Evolutionary conservation across 2,113 vertebrate genomes (phyloP).

Genomic region (Colossoma macropomum): DNA sequence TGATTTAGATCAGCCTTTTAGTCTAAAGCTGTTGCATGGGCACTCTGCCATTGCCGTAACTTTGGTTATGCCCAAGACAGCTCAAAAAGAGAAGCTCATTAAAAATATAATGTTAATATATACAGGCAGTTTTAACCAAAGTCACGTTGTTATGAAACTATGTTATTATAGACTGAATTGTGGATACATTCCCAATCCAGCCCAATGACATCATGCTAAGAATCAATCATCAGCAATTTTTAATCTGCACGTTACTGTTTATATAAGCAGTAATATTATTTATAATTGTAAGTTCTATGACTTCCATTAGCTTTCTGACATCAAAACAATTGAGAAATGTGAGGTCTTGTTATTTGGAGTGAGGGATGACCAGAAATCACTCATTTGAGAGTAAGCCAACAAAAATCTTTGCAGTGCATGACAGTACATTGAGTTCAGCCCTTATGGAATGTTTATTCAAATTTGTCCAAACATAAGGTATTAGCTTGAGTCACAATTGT

Average conservation of each 20-base stretch:
- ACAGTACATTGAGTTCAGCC: constrained; percentile 4
- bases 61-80: constrained; percentile 45
- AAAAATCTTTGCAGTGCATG: constrained; percentile 12
- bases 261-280: not conserved
- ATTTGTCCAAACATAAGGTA: not conserved
- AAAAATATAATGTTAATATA: constrained; percentile 1
- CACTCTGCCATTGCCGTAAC: constrained; percentile 26
- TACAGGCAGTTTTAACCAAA: constrained; percentile 46
- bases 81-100: constrained; percentile 15
- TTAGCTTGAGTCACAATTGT: not conserved
- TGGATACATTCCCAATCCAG: constrained; percentile 34
- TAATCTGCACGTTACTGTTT: not conserved
- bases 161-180: constrained; percentile 38
- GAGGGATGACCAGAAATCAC: constrained; percentile 14
- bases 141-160: constrained; percentile 42
- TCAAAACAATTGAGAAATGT: constrained; percentile 20
- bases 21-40: constrained; percentile 28
- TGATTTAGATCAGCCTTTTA: constrained; percentile 43
- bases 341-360: constrained; percentile 10
- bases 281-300: not conserved
- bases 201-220: constrained; percentile 38
- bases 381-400: constrained; percentile 1
- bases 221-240: constrained; percentile 9
- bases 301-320: not conserved
- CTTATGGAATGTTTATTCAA: not conserved